Percentiles rank a stretch among this genome's conserved stretches.
These are phyloP conservation scores for Mionectes olivaceus DNA, from an alignment of 2,797 vertebrate genomes.

Conservation along the genomic window DNA sequence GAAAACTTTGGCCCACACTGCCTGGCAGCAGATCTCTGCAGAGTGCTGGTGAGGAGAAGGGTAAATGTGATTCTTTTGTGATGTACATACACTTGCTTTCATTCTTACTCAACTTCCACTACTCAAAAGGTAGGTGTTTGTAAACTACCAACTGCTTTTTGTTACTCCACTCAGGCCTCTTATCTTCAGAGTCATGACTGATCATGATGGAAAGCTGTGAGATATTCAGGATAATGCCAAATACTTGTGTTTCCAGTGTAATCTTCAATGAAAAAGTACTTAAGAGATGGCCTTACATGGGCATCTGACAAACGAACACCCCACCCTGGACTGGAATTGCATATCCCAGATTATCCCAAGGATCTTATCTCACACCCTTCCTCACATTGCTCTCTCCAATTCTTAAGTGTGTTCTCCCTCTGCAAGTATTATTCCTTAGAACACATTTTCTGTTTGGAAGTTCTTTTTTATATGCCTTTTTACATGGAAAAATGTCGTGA, in stretches of 20 bases:
- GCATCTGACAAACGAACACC: not conserved
- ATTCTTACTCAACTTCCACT: not conserved
- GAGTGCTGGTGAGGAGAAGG: not conserved
- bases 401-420: not conserved
- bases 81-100: not conserved
- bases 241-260: not conserved
- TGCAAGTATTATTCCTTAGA: not conserved
- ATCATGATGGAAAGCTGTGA: not conserved
- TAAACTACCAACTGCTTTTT: not conserved
- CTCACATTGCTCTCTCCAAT: not conserved
- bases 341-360: not conserved
- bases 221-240: not conserved
- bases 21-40: not conserved
- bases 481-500: not conserved
- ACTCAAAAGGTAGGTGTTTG: not conserved
- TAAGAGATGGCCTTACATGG: not conserved
- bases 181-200: not conserved
- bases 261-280: not conserved
- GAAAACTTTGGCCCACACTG: not conserved
- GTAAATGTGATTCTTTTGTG: not conserved
- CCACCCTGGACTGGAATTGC: not conserved
- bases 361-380: not conserved
- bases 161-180: not conserved
- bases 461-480: not conserved
- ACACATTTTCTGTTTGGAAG: not conserved